Conservation (phyloP, 2,888 invertebrate species). For the Copidosoma aretas region DNA sequence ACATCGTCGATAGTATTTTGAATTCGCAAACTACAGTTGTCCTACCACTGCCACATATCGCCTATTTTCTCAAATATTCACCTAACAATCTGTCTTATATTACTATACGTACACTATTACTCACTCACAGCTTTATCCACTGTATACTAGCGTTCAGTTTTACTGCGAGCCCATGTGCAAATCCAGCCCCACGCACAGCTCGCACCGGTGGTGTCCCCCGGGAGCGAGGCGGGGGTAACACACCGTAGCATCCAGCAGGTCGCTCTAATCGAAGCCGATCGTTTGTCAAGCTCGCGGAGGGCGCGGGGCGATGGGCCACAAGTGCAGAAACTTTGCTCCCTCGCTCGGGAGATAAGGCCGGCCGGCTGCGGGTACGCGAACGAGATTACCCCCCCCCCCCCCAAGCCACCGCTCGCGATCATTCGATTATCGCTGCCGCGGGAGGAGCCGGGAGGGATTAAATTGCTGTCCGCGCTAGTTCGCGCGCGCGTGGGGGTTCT, state of each 20-base stretch:
- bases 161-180: too few relatives aligned
- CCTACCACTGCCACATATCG: too few relatives aligned
- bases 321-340: neutral
- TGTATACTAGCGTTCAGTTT: too few relatives aligned
- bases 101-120: too few relatives aligned
- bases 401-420: too few relatives aligned
- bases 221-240: neutral
- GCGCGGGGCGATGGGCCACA: neutral
- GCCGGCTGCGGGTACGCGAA: constrained; percentile 25
- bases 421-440: constrained; percentile 23
- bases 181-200: too few relatives aligned
- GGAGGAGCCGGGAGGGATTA: neutral
- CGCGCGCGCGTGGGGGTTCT: too few relatives aligned
- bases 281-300: neutral
- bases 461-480: neutral
- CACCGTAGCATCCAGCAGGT: neutral
- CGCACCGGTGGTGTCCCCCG: neutral
- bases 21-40: too few relatives aligned
- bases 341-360: constrained; percentile 2
- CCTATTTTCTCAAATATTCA: too few relatives aligned
- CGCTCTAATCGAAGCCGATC: neutral
- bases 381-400: constrained; percentile 16
- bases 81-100: too few relatives aligned
- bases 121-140: too few relatives aligned
- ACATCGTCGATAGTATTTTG: too few relatives aligned